Base-by-base conservation (phyloP, 2,888 invertebrate species). In the Gortyna flavago region DNA sequence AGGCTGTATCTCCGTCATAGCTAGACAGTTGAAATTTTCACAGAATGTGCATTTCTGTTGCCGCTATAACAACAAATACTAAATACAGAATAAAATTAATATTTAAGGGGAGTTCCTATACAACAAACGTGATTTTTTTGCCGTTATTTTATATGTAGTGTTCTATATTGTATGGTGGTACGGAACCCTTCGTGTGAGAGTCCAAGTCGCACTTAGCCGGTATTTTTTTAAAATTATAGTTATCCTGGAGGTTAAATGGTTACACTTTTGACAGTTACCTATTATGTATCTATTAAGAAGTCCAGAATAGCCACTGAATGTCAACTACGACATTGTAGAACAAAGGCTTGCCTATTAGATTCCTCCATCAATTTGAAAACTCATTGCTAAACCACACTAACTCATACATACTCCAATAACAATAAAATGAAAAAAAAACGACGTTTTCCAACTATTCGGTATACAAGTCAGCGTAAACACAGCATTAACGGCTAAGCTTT, bases 401-500 rank as follows among this genome's bases (percentile, higher is more conserved):
- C 38, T 59, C 65, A 64, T 21, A 48, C 21, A 54, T 29, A 83
- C 51, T 35, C 32, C 21, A 79, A 71, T 75, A 80, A 70, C 62
- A 11, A 70, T 64, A 66, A 59, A 70, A 32, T 38, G n/a, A n/a
- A 16, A 44, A 71, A 72, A 65, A 16, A 18, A 25, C 18, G 35
- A 29, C 5, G 41, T 29, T 73, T 64, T 65, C 64, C 54, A 59
- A 70, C 48, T 18, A 48, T 38, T 75, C 29, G 41, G 35, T 38
- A 29, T 87, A 80, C 81, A 87, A 72, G 87, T 75, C 81, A 64
- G 85, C 75, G 81, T 80, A 85, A 84, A 87, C 67, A 80, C 81
- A 16, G 64, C 41, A 72, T 72, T 70, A 64, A 61, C 35, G 18
- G 41, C 61, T 72, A 80, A 84, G 76, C 67, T 73, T 76, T 62